Base-by-base conservation (phyloP, 2,888 invertebrate genomes). In the Eristalinus aeneus region DNA sequence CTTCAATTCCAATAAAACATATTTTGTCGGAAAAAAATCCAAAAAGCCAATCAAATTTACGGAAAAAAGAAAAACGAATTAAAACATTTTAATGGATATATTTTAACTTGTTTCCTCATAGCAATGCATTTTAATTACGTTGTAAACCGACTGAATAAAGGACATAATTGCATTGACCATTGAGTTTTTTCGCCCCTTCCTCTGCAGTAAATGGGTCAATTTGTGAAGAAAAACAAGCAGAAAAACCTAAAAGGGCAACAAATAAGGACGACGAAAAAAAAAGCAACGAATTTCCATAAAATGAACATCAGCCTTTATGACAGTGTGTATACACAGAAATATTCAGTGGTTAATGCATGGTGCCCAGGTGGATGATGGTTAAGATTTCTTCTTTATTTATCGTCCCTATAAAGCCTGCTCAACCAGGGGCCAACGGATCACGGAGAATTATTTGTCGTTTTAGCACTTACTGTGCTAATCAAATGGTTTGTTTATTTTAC, bases 71-170 rank as follows among this genome's bases (percentile, higher is more conserved):
- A 54, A 32, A 54, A n/a, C 27, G 11, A 76, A 71, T 60, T 84
- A 79, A 79, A 60, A 39, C 63, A 69, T 74, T 74, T 65, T 32
- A 56, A 22, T 56, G 56, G 23, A 22, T 56, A 56, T 23, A n/a
- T 56, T 22, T 56, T 16, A 46, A 46, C 56, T 56, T 56, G 23
- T 23, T 56, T 56, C 23, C 56, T 12, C 56, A 22, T 22, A 56
- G 69, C 67, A 61, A 60, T 84, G 60, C 20, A 81, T 68, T 76
- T 86, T 78, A 86, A 86, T 82, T 86, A 74, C 82, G 78, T 82
- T 74, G 69, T 71, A 74, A 77, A 61, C 56, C 81, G 71, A 78
- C 77, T 65, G 32, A 61, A 86, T 86, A 82, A 86, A 74, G 61
- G 68, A 64, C 73, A 82, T 77, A 74, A 82, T 86, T 86, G 77